Conservation (phyloP, 1,140 invertebrate genomes). For the Ceratitis capitata region DNA sequence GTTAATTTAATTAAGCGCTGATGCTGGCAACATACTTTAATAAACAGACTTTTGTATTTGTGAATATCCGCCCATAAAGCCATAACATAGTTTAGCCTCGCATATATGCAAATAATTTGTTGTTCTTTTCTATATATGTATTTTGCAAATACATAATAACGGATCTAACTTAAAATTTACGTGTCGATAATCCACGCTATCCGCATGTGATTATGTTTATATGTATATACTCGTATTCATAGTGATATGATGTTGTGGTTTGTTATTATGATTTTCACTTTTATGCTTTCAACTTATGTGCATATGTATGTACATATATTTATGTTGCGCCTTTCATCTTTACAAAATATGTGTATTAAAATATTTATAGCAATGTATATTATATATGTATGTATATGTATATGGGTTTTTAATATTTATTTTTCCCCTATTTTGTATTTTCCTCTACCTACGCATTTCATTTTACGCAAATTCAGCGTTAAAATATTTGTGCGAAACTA, state of each 20-base stretch:
- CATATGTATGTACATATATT: no score
- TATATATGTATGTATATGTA: not conserved
- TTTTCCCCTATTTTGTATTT: not conserved
- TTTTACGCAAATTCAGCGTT: constrained; percentile 7
- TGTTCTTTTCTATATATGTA: not conserved
- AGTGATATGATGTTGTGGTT: no score
- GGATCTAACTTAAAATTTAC: no score
- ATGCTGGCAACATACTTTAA: not conserved
- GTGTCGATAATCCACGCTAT: no score
- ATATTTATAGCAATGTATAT: not conserved
- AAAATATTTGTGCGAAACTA: not conserved
- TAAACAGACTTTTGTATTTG: no score
- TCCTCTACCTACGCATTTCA: not conserved
- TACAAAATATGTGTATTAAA: not conserved
- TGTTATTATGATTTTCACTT: not conserved
- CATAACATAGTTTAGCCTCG: not conserved
- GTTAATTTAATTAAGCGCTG: constrained; percentile 21
- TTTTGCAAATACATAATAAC: no score
- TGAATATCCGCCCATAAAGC: not conserved
- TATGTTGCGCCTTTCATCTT: not conserved
- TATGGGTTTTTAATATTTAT: not conserved
- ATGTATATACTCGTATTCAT: no score
- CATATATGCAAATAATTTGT: not conserved
- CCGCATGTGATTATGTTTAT: no score
- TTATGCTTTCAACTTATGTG: not conserved